Evolutionary conservation across 2,113 vertebrate genomes (phyloP), one percentile per base, ranked within the genome.

Genomic region (Cromileptes altivelis): DNA sequence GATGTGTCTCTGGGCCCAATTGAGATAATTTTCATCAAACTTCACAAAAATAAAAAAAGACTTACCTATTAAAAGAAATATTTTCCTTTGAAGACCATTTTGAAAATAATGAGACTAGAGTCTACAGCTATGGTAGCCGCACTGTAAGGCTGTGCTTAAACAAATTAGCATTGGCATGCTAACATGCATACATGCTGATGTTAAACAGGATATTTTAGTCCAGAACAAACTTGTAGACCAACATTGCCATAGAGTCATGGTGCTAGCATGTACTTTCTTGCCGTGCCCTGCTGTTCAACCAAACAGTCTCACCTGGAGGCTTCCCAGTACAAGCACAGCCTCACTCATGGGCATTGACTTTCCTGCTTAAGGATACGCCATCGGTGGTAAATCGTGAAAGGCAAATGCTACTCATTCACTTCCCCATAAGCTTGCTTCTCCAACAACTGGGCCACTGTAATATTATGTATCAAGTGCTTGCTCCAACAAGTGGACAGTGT

Each of bases 311-410:
- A 70, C 45, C 47, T 62, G 70, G 49, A 70, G 52, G 33, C 40
- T 42, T 27, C 53, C 70, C 49, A 53, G 53, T 56, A 12, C 40
- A 75, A 33, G 33, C 57, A 60, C 84, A 49, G 42, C 47, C 37
- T 69, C 62, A 58, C 42, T 42, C 61, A 64, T 42, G 37, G 56
- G 33, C 60, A 64, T 75, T 76, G 27, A 76, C 52, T 78, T 81
- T 62, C 27, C 74, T 78, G 74, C 70, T 81, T 64, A 84, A 86
- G 64, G 84, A 63, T 67, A 75, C 30, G 21, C 75, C 49, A 71
- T 63, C 53, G 62, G 56, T 84, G 47, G 77, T 57, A 58, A 77
- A 78, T 81, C 53, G 63, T 65, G 67, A 75, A 25, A 19, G 33
- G 70, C 56, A 61, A 61, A 3, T 13, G 69, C 40, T 72, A 68